Evolutionary conservation across 2,888 invertebrate species (phyloP).

Genomic region (Lapara coniferarum): DNA sequence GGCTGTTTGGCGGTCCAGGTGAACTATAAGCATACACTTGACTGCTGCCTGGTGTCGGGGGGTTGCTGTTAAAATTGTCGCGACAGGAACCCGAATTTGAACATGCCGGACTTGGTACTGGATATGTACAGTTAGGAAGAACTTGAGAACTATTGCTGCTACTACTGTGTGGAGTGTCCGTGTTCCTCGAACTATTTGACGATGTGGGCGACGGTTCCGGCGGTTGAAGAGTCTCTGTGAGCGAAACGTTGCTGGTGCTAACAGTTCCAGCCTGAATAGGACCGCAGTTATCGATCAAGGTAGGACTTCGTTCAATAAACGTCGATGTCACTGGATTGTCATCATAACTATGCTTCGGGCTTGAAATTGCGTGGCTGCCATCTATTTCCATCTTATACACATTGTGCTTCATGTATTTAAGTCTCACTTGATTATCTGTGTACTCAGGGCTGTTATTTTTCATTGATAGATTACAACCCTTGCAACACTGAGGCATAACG

Average conservation of each 20-base stretch:
- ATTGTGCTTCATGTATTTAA: constrained; percentile 71
- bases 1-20: constrained; percentile 66
- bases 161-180: constrained; percentile 76
- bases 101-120: constrained; percentile 79
- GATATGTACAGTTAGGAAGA: constrained; percentile 67
- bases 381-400: constrained; percentile 77
- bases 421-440: constrained; percentile 64
- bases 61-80: constrained; percentile 67
- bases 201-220: constrained; percentile 85
- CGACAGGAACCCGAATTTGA: constrained; percentile 73
- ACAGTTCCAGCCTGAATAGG: constrained; percentile 94
- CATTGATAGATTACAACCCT: constrained; percentile 76
- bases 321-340: constrained; percentile 88
- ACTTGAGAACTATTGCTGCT: constrained; percentile 63
- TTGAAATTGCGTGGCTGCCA: constrained; percentile 77
- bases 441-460: constrained; percentile 72
- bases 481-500: constrained; percentile 72
- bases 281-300: constrained; percentile 85
- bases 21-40: constrained; percentile 68
- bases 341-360: constrained; percentile 80
- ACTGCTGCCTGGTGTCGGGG: constrained; percentile 65
- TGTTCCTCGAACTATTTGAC: constrained; percentile 79
- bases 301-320: constrained; percentile 84
- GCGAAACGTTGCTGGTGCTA: constrained; percentile 91
- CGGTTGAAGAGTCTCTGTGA: constrained; percentile 80